Conservation (phyloP, 1,140 invertebrate species). For the Notospermus geniculatus region DNA sequence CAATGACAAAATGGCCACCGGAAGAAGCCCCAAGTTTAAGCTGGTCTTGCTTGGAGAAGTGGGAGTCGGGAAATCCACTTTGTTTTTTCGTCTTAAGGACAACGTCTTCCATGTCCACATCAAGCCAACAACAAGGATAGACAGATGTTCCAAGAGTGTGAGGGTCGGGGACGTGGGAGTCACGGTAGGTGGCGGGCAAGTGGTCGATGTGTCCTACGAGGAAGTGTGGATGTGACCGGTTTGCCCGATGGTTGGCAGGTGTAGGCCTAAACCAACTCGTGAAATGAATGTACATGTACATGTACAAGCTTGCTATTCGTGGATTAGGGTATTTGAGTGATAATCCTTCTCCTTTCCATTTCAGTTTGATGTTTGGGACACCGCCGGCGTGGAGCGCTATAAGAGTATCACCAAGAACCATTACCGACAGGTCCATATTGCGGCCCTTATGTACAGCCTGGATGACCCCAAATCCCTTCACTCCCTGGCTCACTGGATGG, state of each 20-base stretch:
- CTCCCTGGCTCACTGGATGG: slow-evolving; percentile 64
- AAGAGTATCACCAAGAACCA: slow-evolving; percentile 49
- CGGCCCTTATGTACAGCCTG: slow-evolving; percentile 62
- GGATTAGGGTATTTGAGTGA: too few species aligned
- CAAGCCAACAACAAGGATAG: not conserved
- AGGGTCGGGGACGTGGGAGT: not conserved
- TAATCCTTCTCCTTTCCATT: too few species aligned
- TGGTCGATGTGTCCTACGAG: too few species aligned
- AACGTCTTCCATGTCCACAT: slow-evolving; percentile 13
- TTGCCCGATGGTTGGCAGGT: too few species aligned
- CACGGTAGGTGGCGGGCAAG: too few species aligned
- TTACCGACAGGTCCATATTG: slow-evolving; percentile 47
- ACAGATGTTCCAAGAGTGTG: slow-evolving; percentile 3
- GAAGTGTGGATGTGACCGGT: too few species aligned
- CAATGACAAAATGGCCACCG: slow-evolving; percentile 5
- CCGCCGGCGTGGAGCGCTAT: slow-evolving; percentile 51
- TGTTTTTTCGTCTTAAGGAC: slow-evolving; percentile 28
- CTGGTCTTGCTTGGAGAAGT: slow-evolving; percentile 29
- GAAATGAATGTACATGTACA: too few species aligned
- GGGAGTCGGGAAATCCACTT: slow-evolving; percentile 34
- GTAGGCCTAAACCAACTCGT: too few species aligned
- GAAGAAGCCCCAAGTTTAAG: slow-evolving; percentile 24
- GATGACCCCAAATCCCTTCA: slow-evolving; percentile 90
- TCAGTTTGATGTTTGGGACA: slow-evolving; percentile 52
- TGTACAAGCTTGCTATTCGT: too few species aligned